These are phyloP conservation scores for Spermophilus dauricus DNA, from an alignment of 2,113 vertebrate species.

Conservation along the genomic window DNA sequence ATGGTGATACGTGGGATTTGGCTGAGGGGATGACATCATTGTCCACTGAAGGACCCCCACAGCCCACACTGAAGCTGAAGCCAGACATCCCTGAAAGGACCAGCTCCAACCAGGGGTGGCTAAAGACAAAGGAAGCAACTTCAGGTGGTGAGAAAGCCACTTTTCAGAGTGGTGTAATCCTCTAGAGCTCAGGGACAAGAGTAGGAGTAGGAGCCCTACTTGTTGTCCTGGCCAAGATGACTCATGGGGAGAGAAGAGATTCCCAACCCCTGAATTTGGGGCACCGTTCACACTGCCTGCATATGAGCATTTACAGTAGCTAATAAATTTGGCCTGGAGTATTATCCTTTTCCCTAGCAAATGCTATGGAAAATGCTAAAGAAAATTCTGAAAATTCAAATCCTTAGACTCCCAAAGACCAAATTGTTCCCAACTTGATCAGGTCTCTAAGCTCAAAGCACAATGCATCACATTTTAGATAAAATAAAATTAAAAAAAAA, in stretches of 20 bases:
- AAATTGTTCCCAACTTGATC: not conserved
- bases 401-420: not conserved
- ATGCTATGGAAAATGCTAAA: not conserved
- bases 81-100: not conserved
- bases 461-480: not conserved
- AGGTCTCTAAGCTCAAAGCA: constrained; percentile 28
- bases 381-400: not conserved
- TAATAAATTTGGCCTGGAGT: not conserved
- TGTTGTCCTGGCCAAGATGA: not conserved
- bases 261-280: not conserved
- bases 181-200: not conserved
- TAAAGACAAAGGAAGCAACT: not conserved
- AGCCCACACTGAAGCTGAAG: not conserved
- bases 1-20: fast-evolving
- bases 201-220: not conserved
- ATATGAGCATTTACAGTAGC: not conserved
- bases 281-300: not conserved
- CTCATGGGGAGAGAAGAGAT: not conserved
- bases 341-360: not conserved
- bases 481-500: not conserved
- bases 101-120: fast-evolving
- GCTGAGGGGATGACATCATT: not conserved
- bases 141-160: not conserved
- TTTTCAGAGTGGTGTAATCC: not conserved
- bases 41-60: not conserved